Percentiles rank a stretch among this genome's conserved stretches.
These are phyloP conservation scores for Hypocryptadius cinnamomeus DNA, from an alignment of 2,113 vertebrate genomes.

Conservation along the genomic window DNA sequence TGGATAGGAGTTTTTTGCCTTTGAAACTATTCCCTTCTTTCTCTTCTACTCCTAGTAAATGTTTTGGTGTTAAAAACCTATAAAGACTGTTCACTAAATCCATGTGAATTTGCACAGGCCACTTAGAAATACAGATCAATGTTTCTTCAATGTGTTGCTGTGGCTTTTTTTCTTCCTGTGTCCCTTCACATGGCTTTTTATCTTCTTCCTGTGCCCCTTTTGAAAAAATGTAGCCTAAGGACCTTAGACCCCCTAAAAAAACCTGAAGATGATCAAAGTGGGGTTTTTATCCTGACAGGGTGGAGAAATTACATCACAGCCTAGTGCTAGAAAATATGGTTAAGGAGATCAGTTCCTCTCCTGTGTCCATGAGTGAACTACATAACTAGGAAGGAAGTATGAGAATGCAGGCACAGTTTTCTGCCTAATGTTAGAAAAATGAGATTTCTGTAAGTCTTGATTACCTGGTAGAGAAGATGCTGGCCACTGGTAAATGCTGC, in stretches of 20 bases:
- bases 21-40: neutral
- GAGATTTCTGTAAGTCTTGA: neutral
- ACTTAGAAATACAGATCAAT: neutral
- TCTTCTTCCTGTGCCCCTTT: neutral
- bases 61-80: neutral
- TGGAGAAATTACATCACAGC: neutral
- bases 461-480: neutral
- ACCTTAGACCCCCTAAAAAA: neutral
- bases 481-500: neutral
- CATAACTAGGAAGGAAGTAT: neutral
- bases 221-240: neutral
- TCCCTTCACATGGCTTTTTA: neutral
- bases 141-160: neutral
- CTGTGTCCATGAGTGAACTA: neutral
- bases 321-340: neutral
- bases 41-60: neutral
- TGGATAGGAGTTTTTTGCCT: neutral
- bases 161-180: neutral
- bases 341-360: neutral
- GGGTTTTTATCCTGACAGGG: neutral
- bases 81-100: neutral
- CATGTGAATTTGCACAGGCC: neutral
- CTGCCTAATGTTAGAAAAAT: neutral
- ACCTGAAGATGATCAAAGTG: neutral
- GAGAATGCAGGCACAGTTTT: neutral